Evolutionary conservation across 2,888 invertebrate genomes (phyloP).

Genomic region (Plebejus melissa): DNA sequence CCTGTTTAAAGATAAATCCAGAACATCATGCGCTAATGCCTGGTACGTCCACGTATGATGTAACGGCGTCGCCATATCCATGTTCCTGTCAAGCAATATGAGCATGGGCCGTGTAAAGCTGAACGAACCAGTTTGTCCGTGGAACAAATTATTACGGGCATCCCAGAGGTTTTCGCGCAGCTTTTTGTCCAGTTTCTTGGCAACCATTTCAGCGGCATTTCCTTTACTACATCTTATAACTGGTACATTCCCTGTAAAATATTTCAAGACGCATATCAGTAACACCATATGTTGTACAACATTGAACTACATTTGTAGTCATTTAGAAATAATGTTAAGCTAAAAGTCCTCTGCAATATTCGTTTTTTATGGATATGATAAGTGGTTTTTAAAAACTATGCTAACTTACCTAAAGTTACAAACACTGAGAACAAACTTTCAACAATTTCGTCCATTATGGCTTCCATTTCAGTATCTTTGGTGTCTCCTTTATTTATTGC

Average conservation of each 20-base stretch:
- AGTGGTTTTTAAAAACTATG: not conserved
- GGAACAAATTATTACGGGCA: constrained; percentile 96
- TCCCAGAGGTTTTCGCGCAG: constrained; percentile 97
- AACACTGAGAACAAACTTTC: constrained; percentile 98
- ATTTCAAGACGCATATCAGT: constrained; percentile 3
- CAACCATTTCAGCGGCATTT: constrained; percentile 99
- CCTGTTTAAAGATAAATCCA: constrained; percentile 94
- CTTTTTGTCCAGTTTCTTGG: constrained; percentile 97
- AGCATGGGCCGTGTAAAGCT: constrained; percentile 96
- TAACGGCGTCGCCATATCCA: constrained; percentile 97
- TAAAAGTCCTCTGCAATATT: too few relatives aligned
- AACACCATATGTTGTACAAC: not conserved
- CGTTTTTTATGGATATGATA: too few relatives aligned
- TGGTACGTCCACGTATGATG: constrained; percentile 99
- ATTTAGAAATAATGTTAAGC: too few relatives aligned
- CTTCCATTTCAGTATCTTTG: constrained; percentile 96
- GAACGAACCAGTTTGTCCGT: constrained; percentile 85
- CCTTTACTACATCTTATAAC: constrained; percentile 95
- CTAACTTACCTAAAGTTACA: constrained; percentile 90
- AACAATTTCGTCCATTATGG: constrained; percentile 95
- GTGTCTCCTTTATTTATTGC: constrained; percentile 96
- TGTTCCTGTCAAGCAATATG: constrained; percentile 94
- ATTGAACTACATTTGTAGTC: not conserved
- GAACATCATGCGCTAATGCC: constrained; percentile 96
- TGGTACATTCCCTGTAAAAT: constrained; percentile 85